Evolutionary conservation across 2,888 invertebrate genomes (phyloP).

Genomic region (Lycophotia porphyrea): DNA sequence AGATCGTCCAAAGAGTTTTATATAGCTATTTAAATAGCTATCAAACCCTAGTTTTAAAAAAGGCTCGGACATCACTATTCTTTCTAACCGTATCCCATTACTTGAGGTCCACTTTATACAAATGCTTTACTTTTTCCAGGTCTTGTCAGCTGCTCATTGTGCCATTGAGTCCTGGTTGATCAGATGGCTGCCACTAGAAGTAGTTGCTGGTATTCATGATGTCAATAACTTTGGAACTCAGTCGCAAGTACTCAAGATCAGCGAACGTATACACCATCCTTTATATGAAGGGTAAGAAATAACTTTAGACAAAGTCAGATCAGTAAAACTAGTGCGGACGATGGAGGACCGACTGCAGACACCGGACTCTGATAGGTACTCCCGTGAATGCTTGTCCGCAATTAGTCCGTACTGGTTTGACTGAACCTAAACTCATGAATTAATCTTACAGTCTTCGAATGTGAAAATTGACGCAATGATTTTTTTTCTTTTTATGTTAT

Average conservation of each 20-base stretch:
- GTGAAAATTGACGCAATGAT: background rate
- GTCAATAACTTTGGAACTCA: slow-evolving; percentile 76
- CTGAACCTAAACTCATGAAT: background rate
- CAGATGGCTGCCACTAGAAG: slow-evolving; percentile 83
- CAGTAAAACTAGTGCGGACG: background rate
- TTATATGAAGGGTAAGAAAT: slow-evolving; percentile 82
- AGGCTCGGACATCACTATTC: background rate
- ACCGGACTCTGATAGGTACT: background rate
- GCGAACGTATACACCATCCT: slow-evolving; percentile 83
- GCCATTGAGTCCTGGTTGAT: slow-evolving; percentile 79
- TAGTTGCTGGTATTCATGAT: slow-evolving; percentile 85
- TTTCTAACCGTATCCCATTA: background rate
- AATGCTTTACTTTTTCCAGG: slow-evolving; percentile 65
- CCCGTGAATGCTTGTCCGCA: background rate
- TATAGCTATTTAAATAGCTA: background rate
- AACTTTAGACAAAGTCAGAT: background rate
- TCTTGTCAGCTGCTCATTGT: slow-evolving; percentile 88
- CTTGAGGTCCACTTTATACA: background rate
- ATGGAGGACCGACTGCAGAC: background rate
- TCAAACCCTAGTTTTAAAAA: background rate
- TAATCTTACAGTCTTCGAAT: background rate
- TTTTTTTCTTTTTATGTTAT: background rate
- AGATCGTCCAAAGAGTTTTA: background rate
- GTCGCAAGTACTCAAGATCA: slow-evolving; percentile 80
- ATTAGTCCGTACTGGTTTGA: background rate